Percentiles rank a stretch among this genome's conserved stretches.
phyloP scores from a whole-genome alignment of 2,797 vertebrate genomes.

The Sebastes kiyomatsui region DNA sequence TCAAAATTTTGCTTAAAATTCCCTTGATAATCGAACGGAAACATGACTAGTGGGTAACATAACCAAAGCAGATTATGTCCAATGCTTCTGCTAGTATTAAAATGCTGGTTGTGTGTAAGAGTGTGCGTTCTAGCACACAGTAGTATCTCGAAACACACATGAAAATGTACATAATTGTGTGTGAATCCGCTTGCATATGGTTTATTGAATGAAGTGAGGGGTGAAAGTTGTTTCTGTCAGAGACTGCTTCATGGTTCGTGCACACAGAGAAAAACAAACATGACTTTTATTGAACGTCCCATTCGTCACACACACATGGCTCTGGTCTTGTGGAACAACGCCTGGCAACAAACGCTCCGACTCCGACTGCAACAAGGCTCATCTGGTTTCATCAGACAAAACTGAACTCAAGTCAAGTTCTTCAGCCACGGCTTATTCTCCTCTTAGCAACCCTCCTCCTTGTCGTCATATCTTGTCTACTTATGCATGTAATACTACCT shows the following conservation, averaged over 20 bases:
- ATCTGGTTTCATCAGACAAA: constrained; percentile 46
- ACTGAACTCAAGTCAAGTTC: constrained; percentile 30
- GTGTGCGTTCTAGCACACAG: neutral
- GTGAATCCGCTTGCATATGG: neutral
- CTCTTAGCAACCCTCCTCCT: constrained; percentile 1
- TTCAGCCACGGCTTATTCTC: neutral
- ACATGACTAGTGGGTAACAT: neutral
- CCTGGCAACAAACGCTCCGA: constrained; percentile 19
- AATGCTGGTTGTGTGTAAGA: neutral
- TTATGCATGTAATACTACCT: constrained; percentile 22
- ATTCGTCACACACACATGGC: constrained; percentile 38
- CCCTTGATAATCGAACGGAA: too few species aligned
- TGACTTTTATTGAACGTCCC: neutral
- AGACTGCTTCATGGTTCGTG: constrained; percentile 1
- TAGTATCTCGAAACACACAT: neutral
- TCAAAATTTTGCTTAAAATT: too few species aligned
- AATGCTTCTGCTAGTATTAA: neutral
- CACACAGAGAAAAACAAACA: constrained; percentile 22
- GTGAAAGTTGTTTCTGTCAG: constrained; percentile 1
- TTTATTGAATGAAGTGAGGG: neutral
- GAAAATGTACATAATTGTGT: neutral
- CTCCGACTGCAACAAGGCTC: constrained; percentile 29
- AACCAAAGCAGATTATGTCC: constrained; percentile 54
- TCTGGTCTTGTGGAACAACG: constrained; percentile 46
- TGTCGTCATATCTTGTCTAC: neutral